Percentiles rank a stretch among this genome's conserved stretches.
Evolutionary conservation across 92 coral and sea anemone species (phyloP).

Genomic region (Ricordea florida): DNA sequence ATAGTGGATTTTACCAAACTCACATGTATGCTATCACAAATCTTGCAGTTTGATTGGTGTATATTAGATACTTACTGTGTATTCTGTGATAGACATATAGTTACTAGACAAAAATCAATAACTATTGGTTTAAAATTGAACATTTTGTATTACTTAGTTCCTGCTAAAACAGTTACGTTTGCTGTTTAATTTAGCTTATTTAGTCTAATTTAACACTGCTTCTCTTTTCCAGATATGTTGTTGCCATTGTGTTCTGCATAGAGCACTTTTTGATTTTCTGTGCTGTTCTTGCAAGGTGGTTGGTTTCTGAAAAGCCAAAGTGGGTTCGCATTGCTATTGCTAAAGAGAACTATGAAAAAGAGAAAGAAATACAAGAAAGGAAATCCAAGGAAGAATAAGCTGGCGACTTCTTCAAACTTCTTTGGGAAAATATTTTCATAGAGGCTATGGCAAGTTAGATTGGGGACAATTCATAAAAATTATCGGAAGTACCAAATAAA

Average conservation of each 20-base stretch:
- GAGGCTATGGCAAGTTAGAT: too few relatives aligned
- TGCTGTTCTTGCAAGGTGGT: constrained; percentile 79
- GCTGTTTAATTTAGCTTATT: too few relatives aligned
- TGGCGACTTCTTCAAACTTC: neutral
- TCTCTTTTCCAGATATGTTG: constrained; percentile 83
- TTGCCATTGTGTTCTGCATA: constrained; percentile 87
- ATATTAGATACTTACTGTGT: too few relatives aligned
- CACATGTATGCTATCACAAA: neutral
- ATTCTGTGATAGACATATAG: too few relatives aligned
- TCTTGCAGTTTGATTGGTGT: neutral
- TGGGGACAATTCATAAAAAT: too few relatives aligned
- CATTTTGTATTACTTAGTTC: too few relatives aligned
- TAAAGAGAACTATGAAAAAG: constrained; percentile 84
- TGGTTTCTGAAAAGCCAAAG: constrained; percentile 84
- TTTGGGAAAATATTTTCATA: too few relatives aligned
- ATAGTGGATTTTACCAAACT: neutral
- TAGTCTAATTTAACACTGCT: neutral
- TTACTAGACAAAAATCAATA: too few relatives aligned
- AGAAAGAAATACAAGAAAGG: constrained; percentile 51
- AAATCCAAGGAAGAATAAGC: constrained; percentile 29
- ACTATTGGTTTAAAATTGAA: neutral
- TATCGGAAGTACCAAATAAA: too few relatives aligned
- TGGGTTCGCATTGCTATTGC: constrained; percentile 97
- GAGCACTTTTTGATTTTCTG: constrained; percentile 91
- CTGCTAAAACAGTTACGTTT: too few relatives aligned